These are phyloP conservation scores for Aphelinus atriplicis DNA, from an alignment of 1,140 invertebrate genomes.

Conservation along the genomic window DNA sequence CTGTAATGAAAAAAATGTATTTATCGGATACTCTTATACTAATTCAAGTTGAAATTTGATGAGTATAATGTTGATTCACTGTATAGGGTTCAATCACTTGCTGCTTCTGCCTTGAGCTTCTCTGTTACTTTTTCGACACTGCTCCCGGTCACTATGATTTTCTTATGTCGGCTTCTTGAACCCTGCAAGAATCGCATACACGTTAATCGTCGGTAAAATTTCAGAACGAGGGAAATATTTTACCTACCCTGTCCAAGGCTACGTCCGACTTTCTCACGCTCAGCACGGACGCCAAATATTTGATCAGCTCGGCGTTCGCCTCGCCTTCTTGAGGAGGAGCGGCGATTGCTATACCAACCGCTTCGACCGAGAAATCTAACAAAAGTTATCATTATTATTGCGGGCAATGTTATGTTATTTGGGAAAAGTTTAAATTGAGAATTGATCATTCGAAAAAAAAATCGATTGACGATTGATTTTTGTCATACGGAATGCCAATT, in stretches of 20 bases:
- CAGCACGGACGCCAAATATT: slow-evolving; percentile 75
- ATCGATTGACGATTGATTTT: too few species aligned
- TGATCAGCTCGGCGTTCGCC: slow-evolving; percentile 80
- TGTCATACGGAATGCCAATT: too few species aligned
- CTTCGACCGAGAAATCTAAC: slow-evolving; percentile 63
- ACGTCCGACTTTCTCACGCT: slow-evolving; percentile 77
- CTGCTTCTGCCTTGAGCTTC: slow-evolving; percentile 58
- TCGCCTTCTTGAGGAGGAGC: slow-evolving; percentile 83
- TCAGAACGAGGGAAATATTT: slow-evolving; percentile 1
- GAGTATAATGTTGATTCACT: too few species aligned
- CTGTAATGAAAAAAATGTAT: too few species aligned
- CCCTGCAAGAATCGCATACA: slow-evolving; percentile 55
- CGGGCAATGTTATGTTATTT: too few species aligned
- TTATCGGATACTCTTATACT: too few species aligned
- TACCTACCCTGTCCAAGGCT: slow-evolving; percentile 71
- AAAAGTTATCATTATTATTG: too few species aligned
- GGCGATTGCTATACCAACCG: slow-evolving; percentile 76
- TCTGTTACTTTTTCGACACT: slow-evolving; percentile 57
- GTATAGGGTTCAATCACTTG: slow-evolving; percentile 22
- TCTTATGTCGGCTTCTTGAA: slow-evolving; percentile 66
- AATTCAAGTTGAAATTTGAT: too few species aligned
- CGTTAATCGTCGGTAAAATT: background rate
- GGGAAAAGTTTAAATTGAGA: too few species aligned
- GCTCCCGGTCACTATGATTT: slow-evolving; percentile 57
- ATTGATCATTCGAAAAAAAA: too few species aligned